These are phyloP conservation scores for Hyperopisus bebe DNA, from an alignment of 2,113 vertebrate species.

Conservation along the genomic window DNA sequence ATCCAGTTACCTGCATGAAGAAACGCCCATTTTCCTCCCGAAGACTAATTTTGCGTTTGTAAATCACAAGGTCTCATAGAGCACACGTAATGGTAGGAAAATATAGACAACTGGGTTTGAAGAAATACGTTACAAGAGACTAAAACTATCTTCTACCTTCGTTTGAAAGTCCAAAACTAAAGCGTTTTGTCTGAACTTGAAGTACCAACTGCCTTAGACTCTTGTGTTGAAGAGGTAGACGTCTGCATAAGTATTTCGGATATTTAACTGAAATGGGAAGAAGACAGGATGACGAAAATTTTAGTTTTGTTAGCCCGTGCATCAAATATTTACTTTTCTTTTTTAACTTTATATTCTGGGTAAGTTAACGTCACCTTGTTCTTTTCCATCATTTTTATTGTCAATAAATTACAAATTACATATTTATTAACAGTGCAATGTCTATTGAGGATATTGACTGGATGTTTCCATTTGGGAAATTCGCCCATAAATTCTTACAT, in stretches of 20 bases:
- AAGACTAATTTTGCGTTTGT: background rate
- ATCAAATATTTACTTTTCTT: conserved; percentile 15
- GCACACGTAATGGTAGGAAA: background rate
- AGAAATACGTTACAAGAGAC: background rate
- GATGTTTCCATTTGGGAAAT: background rate
- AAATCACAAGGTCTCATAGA: background rate
- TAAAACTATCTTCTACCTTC: background rate
- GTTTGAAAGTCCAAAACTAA: background rate
- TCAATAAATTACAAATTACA: background rate
- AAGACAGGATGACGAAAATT: background rate
- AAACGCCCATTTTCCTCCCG: background rate
- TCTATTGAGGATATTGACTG: background rate
- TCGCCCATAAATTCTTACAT: background rate
- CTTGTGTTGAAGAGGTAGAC: background rate
- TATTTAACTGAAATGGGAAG: conserved; percentile 4
- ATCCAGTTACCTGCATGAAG: background rate
- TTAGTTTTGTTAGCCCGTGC: conserved; percentile 3
- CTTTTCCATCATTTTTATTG: background rate
- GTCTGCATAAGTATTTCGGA: background rate
- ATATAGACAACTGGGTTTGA: background rate
- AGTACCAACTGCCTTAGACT: background rate
- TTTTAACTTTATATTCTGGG: conserved; percentile 19
- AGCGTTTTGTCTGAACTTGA: background rate
- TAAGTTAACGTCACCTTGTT: background rate
- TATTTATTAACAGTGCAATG: background rate